These are phyloP conservation scores for Casuarius casuarius DNA, from an alignment of 2,113 vertebrate genomes.

Conservation along the genomic window DNA sequence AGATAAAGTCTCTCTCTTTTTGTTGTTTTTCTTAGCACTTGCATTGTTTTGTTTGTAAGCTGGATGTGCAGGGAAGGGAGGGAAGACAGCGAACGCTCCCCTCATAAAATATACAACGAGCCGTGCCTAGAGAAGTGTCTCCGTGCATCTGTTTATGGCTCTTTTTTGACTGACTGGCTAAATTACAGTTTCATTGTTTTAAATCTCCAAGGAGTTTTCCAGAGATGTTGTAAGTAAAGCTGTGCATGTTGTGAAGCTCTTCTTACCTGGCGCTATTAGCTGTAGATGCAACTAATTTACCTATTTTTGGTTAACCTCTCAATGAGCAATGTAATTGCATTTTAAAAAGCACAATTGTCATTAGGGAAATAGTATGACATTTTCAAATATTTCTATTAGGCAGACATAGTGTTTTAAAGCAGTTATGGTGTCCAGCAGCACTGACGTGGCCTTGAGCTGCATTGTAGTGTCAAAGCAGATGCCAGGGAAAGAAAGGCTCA, in stretches of 20 bases:
- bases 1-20: not conserved
- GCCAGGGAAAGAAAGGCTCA: not conserved
- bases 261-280: conserved; percentile 22
- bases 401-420: not conserved
- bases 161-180: conserved; percentile 52
- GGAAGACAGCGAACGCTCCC: conserved; percentile 27
- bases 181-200: conserved; percentile 64
- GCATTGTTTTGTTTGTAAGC: conserved; percentile 18
- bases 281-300: conserved; percentile 34
- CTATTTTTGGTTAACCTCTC: conserved; percentile 24
- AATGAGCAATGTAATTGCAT: not conserved
- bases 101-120: conserved; percentile 67
- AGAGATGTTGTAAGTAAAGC: conserved; percentile 53
- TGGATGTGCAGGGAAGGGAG: not conserved
- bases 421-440: not conserved
- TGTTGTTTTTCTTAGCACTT: not conserved
- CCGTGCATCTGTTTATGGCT: conserved; percentile 48
- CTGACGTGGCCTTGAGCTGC: not conserved
- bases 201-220: conserved; percentile 24
- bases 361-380: not conserved
- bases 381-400: not conserved
- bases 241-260: not conserved
- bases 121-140: conserved; percentile 3
- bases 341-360: fast-evolving
- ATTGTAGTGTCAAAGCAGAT: not conserved